phyloP scores from a whole-genome alignment of 2,113 vertebrate species.

The Tautogolabrus adspersus region DNA sequence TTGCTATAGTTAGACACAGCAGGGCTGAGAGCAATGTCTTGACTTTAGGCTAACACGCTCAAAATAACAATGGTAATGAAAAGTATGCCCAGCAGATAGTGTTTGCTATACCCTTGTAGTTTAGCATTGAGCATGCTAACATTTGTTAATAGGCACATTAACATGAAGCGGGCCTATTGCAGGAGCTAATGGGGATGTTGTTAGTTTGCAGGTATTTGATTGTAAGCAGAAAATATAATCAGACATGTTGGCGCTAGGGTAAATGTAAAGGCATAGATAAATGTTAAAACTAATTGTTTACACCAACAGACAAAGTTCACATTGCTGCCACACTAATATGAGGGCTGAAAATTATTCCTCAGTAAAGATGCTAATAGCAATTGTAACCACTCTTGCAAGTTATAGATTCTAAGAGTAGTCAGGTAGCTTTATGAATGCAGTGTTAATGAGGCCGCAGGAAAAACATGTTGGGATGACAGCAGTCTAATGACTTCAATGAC shows the following conservation, averaged over 20 bases:
- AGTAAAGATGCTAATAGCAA: slow-evolving; percentile 28
- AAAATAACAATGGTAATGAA: neutral
- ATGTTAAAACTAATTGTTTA: no score
- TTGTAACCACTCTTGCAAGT: slow-evolving; percentile 29
- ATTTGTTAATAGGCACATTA: neutral
- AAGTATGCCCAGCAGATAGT: neutral
- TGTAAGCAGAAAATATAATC: neutral
- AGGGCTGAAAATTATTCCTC: slow-evolving; percentile 2
- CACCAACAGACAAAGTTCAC: no score
- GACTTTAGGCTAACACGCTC: neutral
- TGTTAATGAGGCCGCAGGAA: slow-evolving; percentile 74
- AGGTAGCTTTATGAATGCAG: slow-evolving; percentile 39
- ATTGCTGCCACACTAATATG: no score
- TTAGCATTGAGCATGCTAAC: neutral
- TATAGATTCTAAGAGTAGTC: slow-evolving; percentile 33
- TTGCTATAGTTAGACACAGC: neutral
- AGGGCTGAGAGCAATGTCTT: no score
- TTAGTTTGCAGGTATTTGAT: neutral
- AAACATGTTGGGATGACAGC: slow-evolving; percentile 85
- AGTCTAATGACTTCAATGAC: slow-evolving; percentile 84
- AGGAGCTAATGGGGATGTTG: neutral
- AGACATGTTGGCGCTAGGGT: neutral
- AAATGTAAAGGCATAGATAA: no score
- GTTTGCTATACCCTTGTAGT: neutral
- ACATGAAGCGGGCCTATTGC: neutral